A percentile compares a stretch with the other conserved stretches of the same genome.
These are phyloP conservation scores for Ypsolopha scabrella DNA, from an alignment of 2,888 invertebrate species.

Conservation along the genomic window DNA sequence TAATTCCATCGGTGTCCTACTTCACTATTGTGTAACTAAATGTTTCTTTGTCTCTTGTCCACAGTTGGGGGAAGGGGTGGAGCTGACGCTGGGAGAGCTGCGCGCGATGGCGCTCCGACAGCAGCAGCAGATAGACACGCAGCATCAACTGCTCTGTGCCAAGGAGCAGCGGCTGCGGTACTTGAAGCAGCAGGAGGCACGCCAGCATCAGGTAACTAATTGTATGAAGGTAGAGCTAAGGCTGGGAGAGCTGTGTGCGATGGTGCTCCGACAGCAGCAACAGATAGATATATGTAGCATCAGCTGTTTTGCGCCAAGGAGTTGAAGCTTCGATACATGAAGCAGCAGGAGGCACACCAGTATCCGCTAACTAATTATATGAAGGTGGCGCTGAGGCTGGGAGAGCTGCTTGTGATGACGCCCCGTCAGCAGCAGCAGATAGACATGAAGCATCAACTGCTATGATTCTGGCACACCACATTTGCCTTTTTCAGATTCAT, in stretches of 20 bases:
- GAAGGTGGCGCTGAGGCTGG: slow-evolving; percentile 86
- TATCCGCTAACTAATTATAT: slow-evolving; percentile 56
- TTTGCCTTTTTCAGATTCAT: neutral
- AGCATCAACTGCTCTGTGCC: slow-evolving; percentile 91
- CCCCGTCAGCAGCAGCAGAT: slow-evolving; percentile 98
- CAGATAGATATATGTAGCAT: slow-evolving; percentile 97
- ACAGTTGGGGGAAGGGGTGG: slow-evolving; percentile 92
- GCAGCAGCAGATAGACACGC: slow-evolving; percentile 97
- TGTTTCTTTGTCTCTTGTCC: slow-evolving; percentile 25
- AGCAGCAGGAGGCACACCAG: slow-evolving; percentile 89
- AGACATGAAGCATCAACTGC: slow-evolving; percentile 86
- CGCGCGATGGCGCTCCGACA: slow-evolving; percentile 98
- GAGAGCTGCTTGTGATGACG: slow-evolving; percentile 98
- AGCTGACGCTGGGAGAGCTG: slow-evolving; percentile 94
- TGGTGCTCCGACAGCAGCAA: slow-evolving; percentile 97
- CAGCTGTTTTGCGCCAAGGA: slow-evolving; percentile 92
- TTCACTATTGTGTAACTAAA: neutral
- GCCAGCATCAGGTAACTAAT: slow-evolving; percentile 71
- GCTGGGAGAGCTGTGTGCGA: slow-evolving; percentile 96
- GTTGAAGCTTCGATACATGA: slow-evolving; percentile 92
- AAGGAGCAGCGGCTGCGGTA: slow-evolving; percentile 94
- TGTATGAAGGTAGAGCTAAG: slow-evolving; percentile 78
- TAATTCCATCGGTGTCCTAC: too few relatives aligned
- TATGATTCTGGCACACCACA: neutral
- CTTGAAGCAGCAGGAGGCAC: slow-evolving; percentile 92